phyloP scores from a whole-genome alignment of 2,888 invertebrate genomes.

The Mechanitis messenoides region DNA sequence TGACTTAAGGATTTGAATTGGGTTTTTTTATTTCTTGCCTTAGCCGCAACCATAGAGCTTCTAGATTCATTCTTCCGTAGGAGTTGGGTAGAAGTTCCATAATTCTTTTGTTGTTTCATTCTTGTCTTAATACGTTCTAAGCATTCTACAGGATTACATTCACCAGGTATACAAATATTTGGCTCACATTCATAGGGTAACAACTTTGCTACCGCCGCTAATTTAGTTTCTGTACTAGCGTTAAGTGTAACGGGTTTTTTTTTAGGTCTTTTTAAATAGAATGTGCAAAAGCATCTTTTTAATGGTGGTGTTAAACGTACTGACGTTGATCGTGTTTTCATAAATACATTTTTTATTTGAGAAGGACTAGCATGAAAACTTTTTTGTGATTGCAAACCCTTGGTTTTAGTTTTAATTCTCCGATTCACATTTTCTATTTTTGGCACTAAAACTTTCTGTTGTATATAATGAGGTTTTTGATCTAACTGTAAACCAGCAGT shows the following conservation, averaged over 20 bases:
- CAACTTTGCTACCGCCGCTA: slow-evolving; percentile 14
- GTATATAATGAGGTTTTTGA: slow-evolving; percentile 2
- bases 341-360: slow-evolving; percentile 1
- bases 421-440: background rate
- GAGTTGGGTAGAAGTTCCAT: slow-evolving; percentile 1
- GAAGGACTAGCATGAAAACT: background rate
- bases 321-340: slow-evolving; percentile 19
- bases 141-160: slow-evolving; percentile 37
- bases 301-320: slow-evolving; percentile 18
- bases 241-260: slow-evolving; percentile 1
- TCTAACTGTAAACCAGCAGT: slow-evolving; percentile 8
- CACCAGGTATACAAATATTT: slow-evolving; percentile 38
- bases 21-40: background rate
- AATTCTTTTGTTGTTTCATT: slow-evolving; percentile 8
- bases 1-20: background rate
- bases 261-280: slow-evolving; percentile 26
- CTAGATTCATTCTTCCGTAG: background rate
- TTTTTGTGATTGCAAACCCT: background rate
- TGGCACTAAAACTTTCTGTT: background rate
- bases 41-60: background rate
- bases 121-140: slow-evolving; percentile 35
- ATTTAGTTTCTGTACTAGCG: slow-evolving; percentile 9
- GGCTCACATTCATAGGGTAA: slow-evolving; percentile 44
- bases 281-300: slow-evolving; percentile 30
- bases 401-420: background rate